phyloP scores from a whole-genome alignment of 2,113 vertebrate species.

The Prionailurus bengalensis region DNA sequence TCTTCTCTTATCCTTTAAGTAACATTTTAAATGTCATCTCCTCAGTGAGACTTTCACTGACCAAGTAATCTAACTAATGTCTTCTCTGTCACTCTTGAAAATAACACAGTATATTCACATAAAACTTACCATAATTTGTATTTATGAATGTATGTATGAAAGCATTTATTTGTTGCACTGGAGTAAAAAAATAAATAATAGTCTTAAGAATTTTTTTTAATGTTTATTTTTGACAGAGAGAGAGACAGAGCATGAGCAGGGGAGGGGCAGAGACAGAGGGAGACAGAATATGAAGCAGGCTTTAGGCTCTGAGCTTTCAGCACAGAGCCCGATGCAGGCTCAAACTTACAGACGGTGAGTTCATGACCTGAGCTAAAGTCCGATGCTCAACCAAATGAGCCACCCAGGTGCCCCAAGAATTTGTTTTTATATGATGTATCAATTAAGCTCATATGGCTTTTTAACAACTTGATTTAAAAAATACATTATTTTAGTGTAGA shows the following conservation, averaged over 20 bases:
- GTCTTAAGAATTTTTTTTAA: not conserved
- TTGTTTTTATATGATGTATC: not conserved
- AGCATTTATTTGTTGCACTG: not conserved
- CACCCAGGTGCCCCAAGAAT: not conserved
- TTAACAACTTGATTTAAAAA: not conserved
- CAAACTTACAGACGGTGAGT: too few relatives aligned
- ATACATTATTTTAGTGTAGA: not conserved
- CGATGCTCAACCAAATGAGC: too few relatives aligned
- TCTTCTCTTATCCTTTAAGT: not conserved
- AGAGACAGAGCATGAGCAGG: too few relatives aligned
- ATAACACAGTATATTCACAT: not conserved
- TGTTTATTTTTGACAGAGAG: too few relatives aligned
- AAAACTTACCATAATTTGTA: not conserved
- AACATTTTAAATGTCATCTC: not conserved
- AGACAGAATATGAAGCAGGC: too few relatives aligned
- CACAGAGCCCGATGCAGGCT: too few relatives aligned
- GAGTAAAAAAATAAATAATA: not conserved
- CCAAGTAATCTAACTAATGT: not conserved
- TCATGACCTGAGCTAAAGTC: too few relatives aligned
- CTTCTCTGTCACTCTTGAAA: not conserved
- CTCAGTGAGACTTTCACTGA: not conserved
- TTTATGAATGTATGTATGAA: not conserved
- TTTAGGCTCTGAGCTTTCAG: too few relatives aligned
- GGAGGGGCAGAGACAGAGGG: too few relatives aligned
- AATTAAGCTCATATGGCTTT: not conserved